phyloP scores from a whole-genome alignment of 2,888 invertebrate genomes.

The Melanostoma scalare region DNA sequence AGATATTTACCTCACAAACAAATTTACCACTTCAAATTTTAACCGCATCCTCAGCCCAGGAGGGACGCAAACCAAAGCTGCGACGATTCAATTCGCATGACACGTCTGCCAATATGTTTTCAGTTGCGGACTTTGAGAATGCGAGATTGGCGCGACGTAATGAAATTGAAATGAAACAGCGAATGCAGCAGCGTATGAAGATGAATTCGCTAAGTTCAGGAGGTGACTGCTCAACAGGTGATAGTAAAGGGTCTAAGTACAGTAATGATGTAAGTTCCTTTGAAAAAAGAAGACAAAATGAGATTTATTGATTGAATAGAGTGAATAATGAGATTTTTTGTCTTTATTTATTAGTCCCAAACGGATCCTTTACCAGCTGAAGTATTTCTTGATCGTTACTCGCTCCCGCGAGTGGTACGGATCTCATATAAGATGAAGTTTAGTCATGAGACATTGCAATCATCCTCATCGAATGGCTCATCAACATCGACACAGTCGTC shows the following conservation, averaged over 20 bases:
- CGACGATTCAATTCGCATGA: conserved; percentile 82
- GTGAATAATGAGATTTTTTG: background rate
- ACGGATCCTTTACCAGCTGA: conserved; percentile 80
- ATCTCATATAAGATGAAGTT: conserved; percentile 79
- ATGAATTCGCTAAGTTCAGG: conserved; percentile 79
- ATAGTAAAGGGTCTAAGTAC: conserved; percentile 81
- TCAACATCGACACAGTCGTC: conserved; percentile 80
- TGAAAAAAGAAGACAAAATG: too few relatives aligned
- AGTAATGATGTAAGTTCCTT: conserved; percentile 80
- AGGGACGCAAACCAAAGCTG: conserved; percentile 81
- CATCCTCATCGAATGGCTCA: conserved; percentile 81
- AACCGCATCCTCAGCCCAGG: conserved; percentile 75
- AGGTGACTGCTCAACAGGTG: conserved; percentile 81
- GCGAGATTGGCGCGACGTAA: conserved; percentile 81
- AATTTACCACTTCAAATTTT: conserved; percentile 77
- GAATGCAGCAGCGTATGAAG: conserved; percentile 79
- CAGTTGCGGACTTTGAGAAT: conserved; percentile 82
- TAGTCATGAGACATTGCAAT: conserved; percentile 81
- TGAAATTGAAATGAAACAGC: conserved; percentile 81
- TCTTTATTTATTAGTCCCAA: conserved; percentile 75
- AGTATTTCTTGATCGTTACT: conserved; percentile 80
- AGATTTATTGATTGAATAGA: background rate
- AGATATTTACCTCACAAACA: conserved; percentile 76
- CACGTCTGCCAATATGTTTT: conserved; percentile 82
- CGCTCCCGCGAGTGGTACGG: conserved; percentile 80